Base-by-base conservation (phyloP, 2,888 invertebrate genomes). In the Acleris sparsana region DNA sequence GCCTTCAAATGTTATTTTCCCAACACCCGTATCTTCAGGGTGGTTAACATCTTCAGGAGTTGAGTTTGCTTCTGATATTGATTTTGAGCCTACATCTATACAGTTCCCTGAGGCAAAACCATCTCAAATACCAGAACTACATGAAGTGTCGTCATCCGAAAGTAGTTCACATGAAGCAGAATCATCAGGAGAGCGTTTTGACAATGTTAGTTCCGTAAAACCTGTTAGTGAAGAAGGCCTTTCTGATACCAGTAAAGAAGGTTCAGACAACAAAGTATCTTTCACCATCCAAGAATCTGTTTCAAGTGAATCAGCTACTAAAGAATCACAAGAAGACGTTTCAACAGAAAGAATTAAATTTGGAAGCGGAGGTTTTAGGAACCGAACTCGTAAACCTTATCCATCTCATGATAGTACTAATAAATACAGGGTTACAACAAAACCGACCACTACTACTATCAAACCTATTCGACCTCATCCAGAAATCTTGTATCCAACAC, bases 21-120 rank as follows among this genome's bases (percentile, higher is more conserved):
- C 92, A 33, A 88, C 90, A 16, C 83, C 88, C 1, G 80, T 85
- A 39, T 92, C 92, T 48, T 87, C 92, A 43, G 88, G 91, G 51
- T 92, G 92, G 92, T 69, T 91, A 48, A 92, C 92, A 7, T 92
- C 92, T 63, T 87, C 91, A 29, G 86, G 86, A 25, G 74, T 90
- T 60, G 92, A 87, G 53, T 92, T 91, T 70, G 85, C 91, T 43
- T 89, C 92, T 25, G 86, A 85, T 66, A 87, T 89, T 65, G 87
- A 88, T 69, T 90, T 91, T 71, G 82, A 75, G 55, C 87, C 89
- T 2, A 85, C 89, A 17, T 81, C 89, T 49, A 79, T 89, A 63
- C 80, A 85, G 62, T 87, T 84, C 72, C 84, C 89, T 52, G 79
- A 83, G 51, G 61, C 76, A 39, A 71, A 79, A 62, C 71, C 87